Evolutionary conservation across 1,140 invertebrate genomes (phyloP).

Genomic region (Pogonognathellus flavescens): DNA sequence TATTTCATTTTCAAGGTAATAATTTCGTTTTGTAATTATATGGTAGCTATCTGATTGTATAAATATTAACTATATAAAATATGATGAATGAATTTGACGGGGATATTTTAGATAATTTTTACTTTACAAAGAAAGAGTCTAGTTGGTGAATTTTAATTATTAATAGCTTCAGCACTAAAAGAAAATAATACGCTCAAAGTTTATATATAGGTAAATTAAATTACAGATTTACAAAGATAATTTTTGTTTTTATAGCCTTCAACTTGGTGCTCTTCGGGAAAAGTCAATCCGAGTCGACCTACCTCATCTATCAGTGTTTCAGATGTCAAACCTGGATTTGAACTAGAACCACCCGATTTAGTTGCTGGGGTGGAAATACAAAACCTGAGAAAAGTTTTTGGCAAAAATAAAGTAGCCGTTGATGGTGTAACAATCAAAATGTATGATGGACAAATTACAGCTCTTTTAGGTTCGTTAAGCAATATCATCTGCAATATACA

Average conservation of each 20-base stretch:
- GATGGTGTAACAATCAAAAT: slow-evolving; percentile 73
- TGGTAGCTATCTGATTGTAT: no score
- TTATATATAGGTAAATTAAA: background rate
- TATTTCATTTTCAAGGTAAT: slow-evolving; percentile 79
- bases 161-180: background rate
- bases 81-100: background rate
- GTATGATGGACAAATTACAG: slow-evolving; percentile 75
- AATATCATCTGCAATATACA: no score
- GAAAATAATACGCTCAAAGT: background rate
- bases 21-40: no score
- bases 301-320: no score
- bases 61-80: no score
- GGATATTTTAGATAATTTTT: background rate
- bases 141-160: no score
- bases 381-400: slow-evolving; percentile 59
- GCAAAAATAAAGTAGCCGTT: slow-evolving; percentile 71
- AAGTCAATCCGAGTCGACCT: slow-evolving; percentile 20
- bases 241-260: slow-evolving; percentile 25
- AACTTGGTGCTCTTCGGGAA: slow-evolving; percentile 28
- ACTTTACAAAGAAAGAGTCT: background rate
- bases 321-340: slow-evolving; percentile 55
- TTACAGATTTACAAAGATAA: background rate
- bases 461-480: slow-evolving; percentile 71
- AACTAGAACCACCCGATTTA: slow-evolving; percentile 53
- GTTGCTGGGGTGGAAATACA: slow-evolving; percentile 51